Base-by-base conservation (phyloP, 2,888 invertebrate genomes). In the Mantis religiosa region DNA sequence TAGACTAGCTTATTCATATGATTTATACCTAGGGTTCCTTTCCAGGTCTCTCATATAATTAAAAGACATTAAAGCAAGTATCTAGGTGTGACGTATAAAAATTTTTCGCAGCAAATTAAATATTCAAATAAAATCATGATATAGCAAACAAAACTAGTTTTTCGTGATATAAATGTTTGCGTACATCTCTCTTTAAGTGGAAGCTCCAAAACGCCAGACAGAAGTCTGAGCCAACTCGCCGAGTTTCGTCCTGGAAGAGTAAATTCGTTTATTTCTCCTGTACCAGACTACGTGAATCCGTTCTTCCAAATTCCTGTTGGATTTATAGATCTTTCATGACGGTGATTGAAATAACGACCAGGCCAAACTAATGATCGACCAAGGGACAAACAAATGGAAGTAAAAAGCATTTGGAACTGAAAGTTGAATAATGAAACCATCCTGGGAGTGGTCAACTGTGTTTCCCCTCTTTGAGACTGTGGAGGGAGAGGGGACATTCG, bases 331-430 rank as follows among this genome's bases (percentile, higher is more conserved):
- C 54, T 71, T 71, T 71, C 54, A 71, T 71, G 54, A 71, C 54
- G 54, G 54, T 71, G 54, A 71, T 71, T 71, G 54, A 71, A 71
- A 71, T 71, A 71, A 71, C 54, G 54, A 71, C 54, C 54, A 20
- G 20, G 20, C 54, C 54, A 71, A 71, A 71, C 54, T 71, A 71
- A 71, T 71, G 54, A 71, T 71, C 54, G 54, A 71, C 54, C 54
- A 71, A 71, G 54, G 54, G 54, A 71, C 54, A 71, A 71, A 71
- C 54, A 71, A 71, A 71, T 71, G 54, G 54, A 71, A 71, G 54
- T 71, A 71, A 86, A 86, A 84, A 86, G 81, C 86, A 86, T 86
- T 86, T 86, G 86, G 28, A 81, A 28, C 30, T 86, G 86, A 81
- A 81, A 86, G 81, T 54, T 81, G 81, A 86, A 86, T 86, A 86